Conservation (phyloP, 2,888 invertebrate species). For the Merodon equestris region DNA sequence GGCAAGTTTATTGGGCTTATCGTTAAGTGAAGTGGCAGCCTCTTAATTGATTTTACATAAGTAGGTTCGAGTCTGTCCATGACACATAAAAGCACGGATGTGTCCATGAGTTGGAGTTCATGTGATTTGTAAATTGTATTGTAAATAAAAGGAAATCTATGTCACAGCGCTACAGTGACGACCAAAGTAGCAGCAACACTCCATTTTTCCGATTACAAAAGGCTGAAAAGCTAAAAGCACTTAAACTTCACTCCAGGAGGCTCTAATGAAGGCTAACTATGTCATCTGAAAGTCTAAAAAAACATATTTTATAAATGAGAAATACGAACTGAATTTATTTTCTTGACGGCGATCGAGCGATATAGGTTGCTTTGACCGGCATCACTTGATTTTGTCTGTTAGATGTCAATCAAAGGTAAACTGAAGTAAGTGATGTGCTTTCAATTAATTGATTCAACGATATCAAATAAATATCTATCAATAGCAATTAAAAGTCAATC, state of each 20-base stretch:
- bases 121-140: too few species aligned
- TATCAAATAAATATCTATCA: constrained; percentile 27
- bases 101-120: too few species aligned
- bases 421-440: not conserved
- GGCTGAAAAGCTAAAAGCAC: not conserved
- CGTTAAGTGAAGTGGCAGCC: constrained; percentile 15
- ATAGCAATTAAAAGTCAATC: constrained; percentile 17
- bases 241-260: not conserved
- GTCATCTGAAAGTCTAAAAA: not conserved
- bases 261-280: not conserved
- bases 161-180: too few species aligned
- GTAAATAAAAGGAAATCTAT: too few species aligned
- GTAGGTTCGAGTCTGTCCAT: not conserved
- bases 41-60: not conserved
- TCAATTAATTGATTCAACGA: constrained; percentile 41
- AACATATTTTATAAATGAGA: too few species aligned
- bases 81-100: too few species aligned
- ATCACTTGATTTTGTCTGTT: not conserved
- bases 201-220: not conserved
- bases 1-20: constrained; percentile 24
- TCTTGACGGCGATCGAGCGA: too few species aligned
- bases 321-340: too few species aligned
- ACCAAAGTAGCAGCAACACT: too few species aligned
- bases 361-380: too few species aligned
- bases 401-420: constrained; percentile 18